Evolutionary conservation across 53 echinoderm and acorn worm genomes (phyloP).

Genomic region (Patiria pectinifera): DNA sequence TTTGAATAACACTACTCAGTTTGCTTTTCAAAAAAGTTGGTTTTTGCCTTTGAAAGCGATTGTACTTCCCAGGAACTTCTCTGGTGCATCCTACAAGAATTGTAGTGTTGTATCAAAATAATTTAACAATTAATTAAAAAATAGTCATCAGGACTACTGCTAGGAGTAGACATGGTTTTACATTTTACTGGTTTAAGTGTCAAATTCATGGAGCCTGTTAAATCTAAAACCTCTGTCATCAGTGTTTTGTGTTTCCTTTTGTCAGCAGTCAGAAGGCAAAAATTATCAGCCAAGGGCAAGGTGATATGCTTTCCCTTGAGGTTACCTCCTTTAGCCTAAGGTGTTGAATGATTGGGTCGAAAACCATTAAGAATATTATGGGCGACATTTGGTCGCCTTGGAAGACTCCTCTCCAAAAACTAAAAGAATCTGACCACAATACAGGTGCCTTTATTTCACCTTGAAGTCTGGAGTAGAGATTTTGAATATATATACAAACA

Average conservation of each 20-base stretch:
- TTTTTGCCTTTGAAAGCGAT: too few species aligned
- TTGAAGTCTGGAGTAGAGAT: too few species aligned
- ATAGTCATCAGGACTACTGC: slow-evolving; percentile 19
- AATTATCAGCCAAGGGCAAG: slow-evolving; percentile 51
- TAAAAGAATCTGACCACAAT: too few species aligned
- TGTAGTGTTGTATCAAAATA: background rate
- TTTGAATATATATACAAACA: too few species aligned
- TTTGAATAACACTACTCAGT: too few species aligned
- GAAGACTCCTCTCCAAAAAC: too few species aligned
- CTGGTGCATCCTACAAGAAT: too few species aligned
- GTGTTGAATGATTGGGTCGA: slow-evolving; percentile 55
- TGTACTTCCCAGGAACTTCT: background rate
- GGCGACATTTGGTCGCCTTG: too few species aligned
- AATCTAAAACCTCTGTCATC: slow-evolving; percentile 40
- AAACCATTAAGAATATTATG: slow-evolving; percentile 51
- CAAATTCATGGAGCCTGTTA: slow-evolving; percentile 27
- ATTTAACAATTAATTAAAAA: background rate
- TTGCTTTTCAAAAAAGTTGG: too few species aligned
- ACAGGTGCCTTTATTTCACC: too few species aligned
- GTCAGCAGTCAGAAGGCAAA: slow-evolving; percentile 43
- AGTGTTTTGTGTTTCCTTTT: slow-evolving; percentile 57
- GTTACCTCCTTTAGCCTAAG: slow-evolving; percentile 13
- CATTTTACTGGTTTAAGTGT: slow-evolving; percentile 55
- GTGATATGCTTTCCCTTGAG: slow-evolving; percentile 45
- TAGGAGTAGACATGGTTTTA: slow-evolving; percentile 22